Evolutionary conservation across 2,888 invertebrate genomes (phyloP), one percentile per base, ranked within the genome.

Genomic region (Agrypnus murinus): DNA sequence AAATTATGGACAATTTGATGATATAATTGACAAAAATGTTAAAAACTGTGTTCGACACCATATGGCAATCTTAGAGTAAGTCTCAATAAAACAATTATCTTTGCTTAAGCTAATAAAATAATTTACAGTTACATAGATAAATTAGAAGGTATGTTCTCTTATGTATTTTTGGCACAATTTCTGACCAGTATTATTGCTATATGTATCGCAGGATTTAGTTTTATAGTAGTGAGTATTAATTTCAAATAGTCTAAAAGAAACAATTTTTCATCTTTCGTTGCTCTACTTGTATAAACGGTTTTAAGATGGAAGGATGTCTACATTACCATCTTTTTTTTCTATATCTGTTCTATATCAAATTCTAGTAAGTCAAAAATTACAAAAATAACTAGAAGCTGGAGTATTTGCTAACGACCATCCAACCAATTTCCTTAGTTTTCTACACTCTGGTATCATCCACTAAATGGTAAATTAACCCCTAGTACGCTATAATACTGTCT

Each of bases 221-320:
- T 59, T 31, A n/a, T 59, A 25, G 43, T 59, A 10, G 58, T 59
- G 25, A 31, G 58, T 25, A 25, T 25, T 25, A 25, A n/a, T 6
- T 40, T 40, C 2, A 34, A 55, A 34, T 31, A 10, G 4, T 40
- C 8, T 12, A 17, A 36, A n/a, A n/a, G n/a, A n/a, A n/a, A n/a
- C n/a, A n/a, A n/a, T n/a, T n/a, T n/a, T n/a, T n/a, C n/a, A n/a
- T n/a, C n/a, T n/a, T n/a, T n/a, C n/a, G n/a, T n/a, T n/a, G n/a
- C n/a, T n/a, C n/a, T n/a, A n/a, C n/a, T n/a, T n/a, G n/a, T n/a
- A n/a, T n/a, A n/a, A n/a, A n/a, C n/a, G n/a, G n/a, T n/a, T n/a
- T n/a, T n/a, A n/a, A n/a, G n/a, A n/a, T n/a, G n/a, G n/a, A n/a
- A n/a, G n/a, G n/a, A n/a, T n/a, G n/a, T n/a, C n/a, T n/a, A n/a